A percentile compares a stretch with the other conserved stretches of the same genome.
Evolutionary conservation across 2,888 invertebrate genomes (phyloP).

Genomic region (Drosophila imparisetae): DNA sequence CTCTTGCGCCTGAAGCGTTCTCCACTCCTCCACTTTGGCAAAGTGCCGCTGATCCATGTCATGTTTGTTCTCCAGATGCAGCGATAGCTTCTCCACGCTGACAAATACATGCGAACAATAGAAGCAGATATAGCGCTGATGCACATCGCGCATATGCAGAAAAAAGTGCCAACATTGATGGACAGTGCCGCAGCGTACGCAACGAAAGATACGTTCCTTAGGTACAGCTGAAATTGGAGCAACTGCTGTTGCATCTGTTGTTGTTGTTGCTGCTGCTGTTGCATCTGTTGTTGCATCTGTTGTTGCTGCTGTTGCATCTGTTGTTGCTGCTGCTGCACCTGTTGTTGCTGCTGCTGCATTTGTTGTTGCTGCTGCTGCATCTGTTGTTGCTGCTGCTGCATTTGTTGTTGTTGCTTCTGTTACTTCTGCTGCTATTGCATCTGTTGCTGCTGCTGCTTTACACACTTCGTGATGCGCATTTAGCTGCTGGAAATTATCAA

Average conservation of each 20-base stretch:
- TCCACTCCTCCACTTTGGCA: conserved; percentile 86
- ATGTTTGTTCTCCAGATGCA: conserved; percentile 92
- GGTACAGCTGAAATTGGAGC: neutral
- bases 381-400: conserved; percentile 3
- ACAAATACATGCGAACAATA: conserved; percentile 94
- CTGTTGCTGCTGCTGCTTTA: neutral
- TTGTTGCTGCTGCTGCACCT: conserved; percentile 1
- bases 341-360: neutral
- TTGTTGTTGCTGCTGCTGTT: conserved; percentile 7
- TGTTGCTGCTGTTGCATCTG: neutral
- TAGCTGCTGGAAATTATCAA: conserved; percentile 88
- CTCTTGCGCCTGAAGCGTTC: conserved; percentile 86
- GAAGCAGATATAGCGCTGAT: conserved; percentile 92
- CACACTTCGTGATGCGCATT: conserved; percentile 89
- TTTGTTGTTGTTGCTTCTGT: neutral
- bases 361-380: neutral
- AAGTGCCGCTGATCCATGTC: conserved; percentile 90
- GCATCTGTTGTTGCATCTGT: neutral
- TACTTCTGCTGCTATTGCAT: neutral
- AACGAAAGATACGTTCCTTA: conserved; percentile 89
- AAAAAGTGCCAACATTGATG: conserved; percentile 95
- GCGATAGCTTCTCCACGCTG: conserved; percentile 90
- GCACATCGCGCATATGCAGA: conserved; percentile 92
- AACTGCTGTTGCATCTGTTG: neutral
- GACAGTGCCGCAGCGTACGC: conserved; percentile 92